Evolutionary conservation across 2,797 vertebrate species (phyloP).

Genomic region (Lacerta bilineata): DNA sequence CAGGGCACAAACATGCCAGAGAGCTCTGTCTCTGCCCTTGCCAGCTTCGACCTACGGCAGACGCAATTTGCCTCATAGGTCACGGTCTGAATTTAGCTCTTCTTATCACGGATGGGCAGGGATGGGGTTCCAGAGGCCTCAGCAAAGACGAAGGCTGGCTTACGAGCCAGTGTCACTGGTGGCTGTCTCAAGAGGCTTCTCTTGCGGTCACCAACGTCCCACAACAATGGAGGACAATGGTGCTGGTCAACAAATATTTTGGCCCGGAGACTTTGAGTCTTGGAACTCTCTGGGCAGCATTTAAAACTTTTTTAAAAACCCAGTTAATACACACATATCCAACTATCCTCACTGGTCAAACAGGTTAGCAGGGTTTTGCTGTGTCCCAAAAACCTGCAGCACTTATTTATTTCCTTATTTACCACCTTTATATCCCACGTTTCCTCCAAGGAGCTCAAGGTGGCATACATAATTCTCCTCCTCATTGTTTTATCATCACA

Average conservation of each 20-base stretch:
- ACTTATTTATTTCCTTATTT: too few species aligned
- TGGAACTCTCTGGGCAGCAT: too few species aligned
- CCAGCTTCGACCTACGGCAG: too few species aligned
- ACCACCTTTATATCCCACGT: too few species aligned
- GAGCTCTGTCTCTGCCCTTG: too few species aligned
- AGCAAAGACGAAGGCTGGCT: not conserved
- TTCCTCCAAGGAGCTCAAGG: too few species aligned
- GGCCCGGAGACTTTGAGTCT: too few species aligned
- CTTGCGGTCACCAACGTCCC: not conserved
- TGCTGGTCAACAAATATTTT: not conserved
- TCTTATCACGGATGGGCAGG: slow-evolving; percentile 4
- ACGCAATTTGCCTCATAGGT: slow-evolving; percentile 2
- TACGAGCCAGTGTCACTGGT: too few species aligned
- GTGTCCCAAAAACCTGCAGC: not conserved
- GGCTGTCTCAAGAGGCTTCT: not conserved
- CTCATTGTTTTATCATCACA: too few species aligned
- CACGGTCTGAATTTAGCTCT: slow-evolving; percentile 46
- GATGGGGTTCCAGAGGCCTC: slow-evolving; percentile 39
- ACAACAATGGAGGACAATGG: not conserved
- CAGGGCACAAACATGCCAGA: too few species aligned
- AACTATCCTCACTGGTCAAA: not conserved
- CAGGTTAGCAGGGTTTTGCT: not conserved
- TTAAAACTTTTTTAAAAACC: too few species aligned
- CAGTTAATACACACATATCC: not conserved
- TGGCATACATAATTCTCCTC: too few species aligned